Conservation (phyloP, 23 tunicate genomes). For the Trididemnum nubilum region DNA sequence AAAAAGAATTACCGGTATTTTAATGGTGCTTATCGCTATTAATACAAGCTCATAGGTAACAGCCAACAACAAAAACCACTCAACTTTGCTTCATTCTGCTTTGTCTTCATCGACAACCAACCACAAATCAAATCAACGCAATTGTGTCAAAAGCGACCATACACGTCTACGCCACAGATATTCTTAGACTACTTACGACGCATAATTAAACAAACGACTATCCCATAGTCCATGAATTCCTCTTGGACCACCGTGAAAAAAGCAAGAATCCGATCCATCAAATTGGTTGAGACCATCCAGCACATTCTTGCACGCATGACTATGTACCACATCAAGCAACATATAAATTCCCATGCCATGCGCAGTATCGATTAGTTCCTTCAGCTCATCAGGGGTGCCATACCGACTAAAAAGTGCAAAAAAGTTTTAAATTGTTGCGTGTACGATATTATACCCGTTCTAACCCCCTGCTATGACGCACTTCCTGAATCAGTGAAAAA, state of each 20-base stretch:
- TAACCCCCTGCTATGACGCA: no score
- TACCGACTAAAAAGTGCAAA: conserved; percentile 59
- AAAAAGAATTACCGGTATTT: no score
- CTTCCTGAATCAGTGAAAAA: no score
- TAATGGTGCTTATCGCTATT: no score
- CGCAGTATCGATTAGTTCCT: conserved; percentile 84
- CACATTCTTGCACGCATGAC: conserved; percentile 98
- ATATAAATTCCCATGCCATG: conserved; percentile 93
- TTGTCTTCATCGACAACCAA: no score
- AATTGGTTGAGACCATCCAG: conserved; percentile 92
- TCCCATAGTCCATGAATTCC: conserved; percentile 92
- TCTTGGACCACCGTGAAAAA: conserved; percentile 78
- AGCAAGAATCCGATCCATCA: conserved; percentile 91
- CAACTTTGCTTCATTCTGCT: no score
- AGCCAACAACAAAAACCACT: no score
- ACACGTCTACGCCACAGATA: no score
- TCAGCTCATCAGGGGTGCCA: conserved; percentile 97
- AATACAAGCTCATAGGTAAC: no score
- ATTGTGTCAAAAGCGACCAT: no score
- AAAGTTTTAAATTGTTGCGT: neutral
- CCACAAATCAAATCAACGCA: no score
- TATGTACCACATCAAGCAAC: conserved; percentile 96
- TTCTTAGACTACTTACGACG: conserved; percentile 69
- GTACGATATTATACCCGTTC: no score
- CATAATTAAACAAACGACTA: conserved; percentile 83